Evolutionary conservation across 2,888 invertebrate genomes (phyloP).

Genomic region (Smittia aterrima): DNA sequence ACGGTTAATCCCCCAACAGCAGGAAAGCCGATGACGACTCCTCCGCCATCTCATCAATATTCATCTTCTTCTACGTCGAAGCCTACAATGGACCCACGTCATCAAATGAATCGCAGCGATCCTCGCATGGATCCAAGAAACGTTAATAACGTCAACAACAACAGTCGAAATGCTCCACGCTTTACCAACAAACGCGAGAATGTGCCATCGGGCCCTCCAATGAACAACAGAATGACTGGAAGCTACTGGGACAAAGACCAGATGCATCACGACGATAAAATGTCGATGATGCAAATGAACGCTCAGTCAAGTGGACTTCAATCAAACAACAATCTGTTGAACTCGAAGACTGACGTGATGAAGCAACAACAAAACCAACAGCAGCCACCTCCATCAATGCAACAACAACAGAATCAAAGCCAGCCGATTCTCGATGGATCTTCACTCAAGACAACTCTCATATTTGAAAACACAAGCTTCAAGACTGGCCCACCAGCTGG

Average conservation of each 20-base stretch:
- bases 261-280: neutral
- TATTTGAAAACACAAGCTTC: slow-evolving; percentile 89
- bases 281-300: slow-evolving; percentile 30
- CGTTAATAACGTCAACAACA: neutral
- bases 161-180: slow-evolving; percentile 30
- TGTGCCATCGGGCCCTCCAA: neutral
- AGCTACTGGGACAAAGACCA: slow-evolving; percentile 36
- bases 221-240: slow-evolving; percentile 12
- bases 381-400: slow-evolving; percentile 46
- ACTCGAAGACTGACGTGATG: slow-evolving; percentile 44
- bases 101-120: slow-evolving; percentile 6
- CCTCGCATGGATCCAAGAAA: neutral
- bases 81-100: slow-evolving; percentile 9
- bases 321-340: slow-evolving; percentile 51
- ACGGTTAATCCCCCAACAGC: no score
- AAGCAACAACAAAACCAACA: slow-evolving; percentile 32
- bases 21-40: neutral
- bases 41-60: neutral
- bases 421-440: slow-evolving; percentile 64
- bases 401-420: slow-evolving; percentile 55
- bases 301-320: slow-evolving; percentile 60
- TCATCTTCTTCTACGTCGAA: neutral
- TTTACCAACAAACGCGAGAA: slow-evolving; percentile 24
- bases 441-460: slow-evolving; percentile 81
- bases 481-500: slow-evolving; percentile 68